phyloP scores from a whole-genome alignment of 2,888 invertebrate genomes.

The Xylophagus ater region DNA sequence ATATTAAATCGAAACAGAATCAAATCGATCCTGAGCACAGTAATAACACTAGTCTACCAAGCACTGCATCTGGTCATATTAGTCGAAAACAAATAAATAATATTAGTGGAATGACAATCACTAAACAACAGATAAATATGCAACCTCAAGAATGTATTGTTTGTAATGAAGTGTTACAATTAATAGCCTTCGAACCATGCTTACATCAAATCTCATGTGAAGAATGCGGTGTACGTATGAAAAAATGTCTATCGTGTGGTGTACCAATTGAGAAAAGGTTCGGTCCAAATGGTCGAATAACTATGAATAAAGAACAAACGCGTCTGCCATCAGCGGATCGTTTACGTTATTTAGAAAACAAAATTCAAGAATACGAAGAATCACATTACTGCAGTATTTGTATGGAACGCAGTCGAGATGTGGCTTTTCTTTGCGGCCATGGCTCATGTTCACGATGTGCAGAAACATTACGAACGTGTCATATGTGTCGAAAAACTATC shows the following conservation, averaged over 20 bases:
- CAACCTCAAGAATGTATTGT: slow-evolving; percentile 54
- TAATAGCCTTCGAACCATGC: slow-evolving; percentile 61
- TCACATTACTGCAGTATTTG: slow-evolving; percentile 77
- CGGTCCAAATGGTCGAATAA: slow-evolving; percentile 42
- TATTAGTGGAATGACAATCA: slow-evolving; percentile 4
- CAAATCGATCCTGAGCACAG: slow-evolving; percentile 12
- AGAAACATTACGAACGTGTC: slow-evolving; percentile 68
- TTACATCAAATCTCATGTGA: slow-evolving; percentile 62
- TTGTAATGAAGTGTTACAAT: slow-evolving; percentile 55
- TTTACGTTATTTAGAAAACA: slow-evolving; percentile 55
- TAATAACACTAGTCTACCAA: slow-evolving; percentile 8
- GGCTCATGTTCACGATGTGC: slow-evolving; percentile 74
- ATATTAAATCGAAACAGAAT: no score
- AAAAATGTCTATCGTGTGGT: slow-evolving; percentile 62
- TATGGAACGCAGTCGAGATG: slow-evolving; percentile 71
- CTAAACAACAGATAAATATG: slow-evolving; percentile 5
- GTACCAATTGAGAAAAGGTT: slow-evolving; percentile 46
- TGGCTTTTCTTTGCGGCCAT: slow-evolving; percentile 82
- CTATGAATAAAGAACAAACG: slow-evolving; percentile 37
- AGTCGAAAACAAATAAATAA: slow-evolving; percentile 18
- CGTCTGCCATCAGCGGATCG: slow-evolving; percentile 56
- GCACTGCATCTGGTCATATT: slow-evolving; percentile 14
- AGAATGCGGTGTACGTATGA: slow-evolving; percentile 65
- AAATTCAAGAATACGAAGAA: slow-evolving; percentile 78
- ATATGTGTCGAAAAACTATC: slow-evolving; percentile 52